These are phyloP conservation scores for Tupaia chinensis DNA, from an alignment of 2,113 vertebrate genomes.

Conservation along the genomic window DNA sequence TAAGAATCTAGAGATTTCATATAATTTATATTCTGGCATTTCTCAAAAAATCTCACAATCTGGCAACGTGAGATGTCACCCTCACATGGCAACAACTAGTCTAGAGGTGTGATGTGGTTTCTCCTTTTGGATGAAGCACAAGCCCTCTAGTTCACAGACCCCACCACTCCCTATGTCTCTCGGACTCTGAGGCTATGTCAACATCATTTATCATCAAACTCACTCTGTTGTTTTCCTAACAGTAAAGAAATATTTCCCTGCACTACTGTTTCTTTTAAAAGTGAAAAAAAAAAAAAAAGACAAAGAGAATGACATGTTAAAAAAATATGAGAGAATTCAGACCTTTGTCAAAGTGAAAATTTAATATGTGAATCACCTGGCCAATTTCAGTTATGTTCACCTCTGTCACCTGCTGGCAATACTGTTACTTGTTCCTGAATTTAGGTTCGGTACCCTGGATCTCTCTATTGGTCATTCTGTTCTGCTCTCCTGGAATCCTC, in stretches of 20 bases:
- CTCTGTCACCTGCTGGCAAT: neutral
- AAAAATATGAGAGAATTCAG: neutral
- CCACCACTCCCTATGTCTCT: rapidly evolving
- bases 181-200: neutral
- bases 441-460: rapidly evolving
- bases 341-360: neutral
- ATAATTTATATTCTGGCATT: constrained; percentile 65
- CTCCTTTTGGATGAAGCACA: neutral
- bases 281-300: neutral
- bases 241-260: neutral
- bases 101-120: rapidly evolving
- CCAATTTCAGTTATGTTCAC: neutral
- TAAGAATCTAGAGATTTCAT: constrained; percentile 56
- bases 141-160: neutral
- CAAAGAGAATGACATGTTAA: neutral
- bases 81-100: neutral
- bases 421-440: neutral
- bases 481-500: neutral
- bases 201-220: constrained; percentile 6
- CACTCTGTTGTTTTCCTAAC: neutral
- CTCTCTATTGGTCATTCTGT: neutral
- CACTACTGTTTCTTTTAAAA: neutral
- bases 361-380: neutral
- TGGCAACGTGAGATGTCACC: constrained; percentile 17
- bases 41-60: constrained; percentile 60